Conservation (phyloP, 2,113 vertebrate species). For the Elanus axillaris region DNA sequence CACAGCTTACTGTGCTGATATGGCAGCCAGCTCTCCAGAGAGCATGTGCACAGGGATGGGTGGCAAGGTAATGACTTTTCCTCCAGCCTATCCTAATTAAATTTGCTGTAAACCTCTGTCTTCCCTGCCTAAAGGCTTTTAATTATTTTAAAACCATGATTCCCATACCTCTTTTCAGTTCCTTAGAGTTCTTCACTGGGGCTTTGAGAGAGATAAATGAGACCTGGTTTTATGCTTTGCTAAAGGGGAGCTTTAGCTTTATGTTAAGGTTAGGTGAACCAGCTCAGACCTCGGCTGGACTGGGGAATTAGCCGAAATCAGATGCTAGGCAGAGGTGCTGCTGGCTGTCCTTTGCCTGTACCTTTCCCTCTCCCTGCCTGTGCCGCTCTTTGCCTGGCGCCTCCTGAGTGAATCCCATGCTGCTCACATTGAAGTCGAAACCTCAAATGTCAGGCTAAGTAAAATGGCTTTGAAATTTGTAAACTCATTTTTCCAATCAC, state of each 20-base stretch:
- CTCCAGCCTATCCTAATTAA: constrained; percentile 41
- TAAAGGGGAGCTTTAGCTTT: constrained; percentile 4
- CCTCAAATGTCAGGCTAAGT: constrained; percentile 7
- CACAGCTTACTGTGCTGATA: not conserved
- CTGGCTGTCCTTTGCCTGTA: not conserved
- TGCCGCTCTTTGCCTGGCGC: not conserved
- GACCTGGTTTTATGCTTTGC: not conserved
- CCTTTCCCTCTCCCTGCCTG: not conserved
- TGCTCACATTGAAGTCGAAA: not conserved
- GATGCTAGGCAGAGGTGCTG: not conserved
- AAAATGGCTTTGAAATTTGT: constrained; percentile 34
- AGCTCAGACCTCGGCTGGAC: not conserved
- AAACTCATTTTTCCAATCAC: constrained; percentile 18
- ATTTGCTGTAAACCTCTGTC: constrained; percentile 1
- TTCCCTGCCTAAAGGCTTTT: constrained; percentile 20
- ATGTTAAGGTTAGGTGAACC: not conserved
- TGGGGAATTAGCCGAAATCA: not conserved
- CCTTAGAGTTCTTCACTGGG: not conserved
- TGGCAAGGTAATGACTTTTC: not conserved
- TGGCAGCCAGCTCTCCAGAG: not conserved
- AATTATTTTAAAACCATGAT: constrained; percentile 30
- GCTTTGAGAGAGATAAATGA: not conserved
- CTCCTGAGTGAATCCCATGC: not conserved
- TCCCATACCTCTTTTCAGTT: not conserved
- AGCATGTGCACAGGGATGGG: not conserved